Evolutionary conservation across 2,888 invertebrate genomes (phyloP).

Genomic region (Plebejus argus): DNA sequence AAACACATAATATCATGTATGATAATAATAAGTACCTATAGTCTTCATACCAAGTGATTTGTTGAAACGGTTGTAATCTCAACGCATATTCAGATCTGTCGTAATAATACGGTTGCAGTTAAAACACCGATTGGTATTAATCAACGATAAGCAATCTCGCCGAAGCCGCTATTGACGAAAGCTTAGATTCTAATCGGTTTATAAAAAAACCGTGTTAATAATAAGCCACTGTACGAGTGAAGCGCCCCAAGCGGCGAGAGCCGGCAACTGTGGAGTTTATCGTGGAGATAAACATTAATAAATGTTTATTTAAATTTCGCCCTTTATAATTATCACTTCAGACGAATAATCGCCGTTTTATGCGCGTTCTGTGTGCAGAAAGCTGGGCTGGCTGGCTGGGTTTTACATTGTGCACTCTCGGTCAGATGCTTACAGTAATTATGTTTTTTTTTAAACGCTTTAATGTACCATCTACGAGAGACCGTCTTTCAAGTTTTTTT

Average conservation of each 20-base stretch:
- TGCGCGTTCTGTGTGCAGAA: background rate
- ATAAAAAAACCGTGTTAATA: constrained; percentile 80
- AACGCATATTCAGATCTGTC: constrained; percentile 60
- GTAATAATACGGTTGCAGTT: constrained; percentile 72
- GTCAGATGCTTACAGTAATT: background rate
- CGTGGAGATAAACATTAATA: constrained; percentile 63
- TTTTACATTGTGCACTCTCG: background rate
- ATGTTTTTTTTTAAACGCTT: background rate
- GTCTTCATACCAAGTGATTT: constrained; percentile 61
- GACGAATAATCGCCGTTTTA: background rate
- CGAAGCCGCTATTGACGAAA: constrained; percentile 79
- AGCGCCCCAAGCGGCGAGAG: constrained; percentile 56
- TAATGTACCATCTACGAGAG: background rate
- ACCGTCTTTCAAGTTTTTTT: background rate
- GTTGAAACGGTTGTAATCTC: constrained; percentile 60
- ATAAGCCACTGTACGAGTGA: constrained; percentile 75
- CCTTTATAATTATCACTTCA: constrained; percentile 59
- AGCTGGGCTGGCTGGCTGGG: background rate
- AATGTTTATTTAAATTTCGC: constrained; percentile 64
- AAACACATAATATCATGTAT: background rate
- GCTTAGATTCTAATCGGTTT: constrained; percentile 81
- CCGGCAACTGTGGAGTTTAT: constrained; percentile 60
- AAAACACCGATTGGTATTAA: constrained; percentile 79
- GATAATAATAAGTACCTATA: constrained; percentile 3
- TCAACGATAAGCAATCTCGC: constrained; percentile 76